Percentiles rank a stretch among this genome's conserved stretches.
Evolutionary conservation across 2,888 invertebrate genomes (phyloP).

Genomic region (Vesta saturnalis): DNA sequence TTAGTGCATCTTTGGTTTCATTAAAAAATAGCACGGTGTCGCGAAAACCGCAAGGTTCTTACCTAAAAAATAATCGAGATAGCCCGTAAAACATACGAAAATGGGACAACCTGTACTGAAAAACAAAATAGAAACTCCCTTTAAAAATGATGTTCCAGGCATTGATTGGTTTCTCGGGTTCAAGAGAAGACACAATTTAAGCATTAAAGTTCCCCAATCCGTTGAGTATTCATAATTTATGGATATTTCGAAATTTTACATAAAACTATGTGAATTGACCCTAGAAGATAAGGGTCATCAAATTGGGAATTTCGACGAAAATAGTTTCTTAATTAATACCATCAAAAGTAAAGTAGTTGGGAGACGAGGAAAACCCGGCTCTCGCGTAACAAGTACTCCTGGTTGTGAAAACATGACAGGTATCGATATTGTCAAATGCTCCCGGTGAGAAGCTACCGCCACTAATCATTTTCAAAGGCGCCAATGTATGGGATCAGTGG

Average conservation of each 20-base stretch:
- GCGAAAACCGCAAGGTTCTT: no score
- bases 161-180: constrained; percentile 42
- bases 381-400: constrained; percentile 24
- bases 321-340: constrained; percentile 31
- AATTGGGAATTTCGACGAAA: constrained; percentile 46
- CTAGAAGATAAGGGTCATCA: constrained; percentile 35
- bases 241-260: constrained; percentile 39
- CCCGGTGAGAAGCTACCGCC: constrained; percentile 39
- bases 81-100: no score
- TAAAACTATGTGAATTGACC: constrained; percentile 24
- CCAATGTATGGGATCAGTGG: constrained; percentile 49
- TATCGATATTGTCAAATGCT: constrained; percentile 29
- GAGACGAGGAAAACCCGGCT: constrained; percentile 16
- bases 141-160: no score
- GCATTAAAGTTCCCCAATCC: constrained; percentile 53
- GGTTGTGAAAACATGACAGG: constrained; percentile 35
- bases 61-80: no score
- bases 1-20: no score
- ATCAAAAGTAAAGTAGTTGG: constrained; percentile 40
- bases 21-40: no score
- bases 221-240: constrained; percentile 42
- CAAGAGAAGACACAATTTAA: constrained; percentile 46
- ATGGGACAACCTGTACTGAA: no score
- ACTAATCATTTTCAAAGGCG: constrained; percentile 43
- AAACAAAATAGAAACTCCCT: no score